phyloP scores from a whole-genome alignment of 2,888 invertebrate genomes.

The Norana najaformis region DNA sequence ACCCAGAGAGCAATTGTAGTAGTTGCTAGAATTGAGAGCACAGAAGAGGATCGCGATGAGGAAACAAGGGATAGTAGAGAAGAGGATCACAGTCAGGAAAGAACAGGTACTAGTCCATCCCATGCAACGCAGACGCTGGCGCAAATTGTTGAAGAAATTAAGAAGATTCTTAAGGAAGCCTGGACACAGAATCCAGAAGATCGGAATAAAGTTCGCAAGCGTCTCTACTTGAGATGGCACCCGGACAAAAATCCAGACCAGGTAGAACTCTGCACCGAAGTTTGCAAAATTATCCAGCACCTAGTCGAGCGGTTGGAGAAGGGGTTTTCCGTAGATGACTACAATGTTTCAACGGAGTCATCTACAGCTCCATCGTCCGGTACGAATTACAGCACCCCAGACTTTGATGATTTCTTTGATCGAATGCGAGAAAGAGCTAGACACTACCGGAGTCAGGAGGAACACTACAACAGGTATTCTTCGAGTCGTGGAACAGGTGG shows the following conservation, averaged over 20 bases:
- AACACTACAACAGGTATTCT: not conserved
- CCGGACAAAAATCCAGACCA: conserved; percentile 23
- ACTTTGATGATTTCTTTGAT: conserved; percentile 16
- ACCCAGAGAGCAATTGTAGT: not conserved
- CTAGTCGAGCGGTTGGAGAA: not conserved
- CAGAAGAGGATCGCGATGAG: not conserved
- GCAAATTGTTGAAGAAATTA: not conserved
- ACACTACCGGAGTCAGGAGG: not conserved
- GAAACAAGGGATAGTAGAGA: not conserved
- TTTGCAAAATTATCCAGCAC: not conserved
- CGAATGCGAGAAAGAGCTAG: conserved; percentile 17
- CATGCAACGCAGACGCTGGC: not conserved
- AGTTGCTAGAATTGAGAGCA: not conserved
- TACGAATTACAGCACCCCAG: not conserved
- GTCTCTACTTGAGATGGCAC: conserved; percentile 22
- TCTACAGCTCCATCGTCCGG: not conserved
- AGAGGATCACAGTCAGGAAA: not conserved
- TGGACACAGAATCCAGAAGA: not conserved
- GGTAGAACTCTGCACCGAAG: conserved; percentile 19
- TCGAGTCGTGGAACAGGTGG: not conserved
- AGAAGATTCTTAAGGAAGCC: not conserved
- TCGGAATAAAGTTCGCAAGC: not conserved
- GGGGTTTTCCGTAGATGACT: conserved; percentile 2
- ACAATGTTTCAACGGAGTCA: not conserved
- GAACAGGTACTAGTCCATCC: not conserved